Base-by-base conservation (phyloP, 2,797 vertebrate species). In the Melanotaenia boesemani region DNA sequence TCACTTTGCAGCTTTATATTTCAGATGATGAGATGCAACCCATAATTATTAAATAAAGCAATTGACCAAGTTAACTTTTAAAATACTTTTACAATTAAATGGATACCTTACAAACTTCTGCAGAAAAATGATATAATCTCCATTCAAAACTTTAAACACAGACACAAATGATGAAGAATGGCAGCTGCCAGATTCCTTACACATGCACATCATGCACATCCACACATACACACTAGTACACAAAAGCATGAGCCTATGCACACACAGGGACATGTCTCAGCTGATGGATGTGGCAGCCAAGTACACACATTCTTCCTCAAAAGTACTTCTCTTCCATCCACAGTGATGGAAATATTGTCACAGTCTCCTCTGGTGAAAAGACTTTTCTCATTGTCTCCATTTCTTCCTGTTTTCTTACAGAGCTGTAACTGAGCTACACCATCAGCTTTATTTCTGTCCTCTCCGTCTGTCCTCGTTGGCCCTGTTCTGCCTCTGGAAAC, bases 371-470 rank as follows among this genome's bases (percentile, higher is more conserved):
- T 52, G 70, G 81, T 79, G 80, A 48, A 73, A 48, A 50, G 72
- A 81, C 70, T 81, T 64, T 61, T 83, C 75, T 78, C 52, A 32
- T 77, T 8, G 65, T 84, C 79, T 81, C 70, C 5, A 11, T 68
- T 70, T 81, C 79, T 82, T 75, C 62, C 80, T 64, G 74, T 80
- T 69, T 48, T 86, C 63, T 7, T 84, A 89, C 89, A 89, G 74
- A 83, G 81, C 32, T 4, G 28, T 1, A 59, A 50, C 81, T 92
- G 87, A 89, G 86, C 60, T 58, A 39, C 63, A 30, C 56, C 52
- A 55, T 80, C 77, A 66, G 56, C 67, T 36, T 70, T 62, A n/a
- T 61, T 75, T 81, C 77, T 63, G 34, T 66, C 57, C 48, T 70
- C 26, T 59, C 63, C 48, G 28, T 46, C 65, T 79, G 71, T 69